Evolutionary conservation across 2,113 vertebrate genomes (phyloP).

Genomic region (Forbesichthys agassizii): DNA sequence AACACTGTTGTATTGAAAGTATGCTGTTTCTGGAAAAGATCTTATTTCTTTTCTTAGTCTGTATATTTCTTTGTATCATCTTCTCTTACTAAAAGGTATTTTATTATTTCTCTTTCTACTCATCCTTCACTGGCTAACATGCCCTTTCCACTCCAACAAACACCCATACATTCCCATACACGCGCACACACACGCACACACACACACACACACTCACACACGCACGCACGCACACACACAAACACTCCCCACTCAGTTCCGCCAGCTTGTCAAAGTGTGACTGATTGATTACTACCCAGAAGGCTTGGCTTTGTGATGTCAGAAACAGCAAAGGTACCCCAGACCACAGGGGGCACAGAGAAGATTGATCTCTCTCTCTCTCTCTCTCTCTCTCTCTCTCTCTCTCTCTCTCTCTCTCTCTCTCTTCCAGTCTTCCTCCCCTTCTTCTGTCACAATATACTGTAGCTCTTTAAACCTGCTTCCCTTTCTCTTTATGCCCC

Average conservation of each 20-base stretch:
- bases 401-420: slow-evolving; percentile 13
- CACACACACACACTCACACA: slow-evolving; percentile 8
- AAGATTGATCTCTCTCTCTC: slow-evolving; percentile 60
- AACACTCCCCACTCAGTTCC: slow-evolving; percentile 51
- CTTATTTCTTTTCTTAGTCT: not conserved
- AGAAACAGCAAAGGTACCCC: slow-evolving; percentile 70
- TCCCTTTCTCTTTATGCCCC: too few relatives aligned
- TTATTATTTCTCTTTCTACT: slow-evolving; percentile 46
- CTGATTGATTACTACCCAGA: slow-evolving; percentile 76
- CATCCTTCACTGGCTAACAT: slow-evolving; percentile 50
- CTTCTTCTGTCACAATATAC: not conserved
- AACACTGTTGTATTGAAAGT: too few relatives aligned
- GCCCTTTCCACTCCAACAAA: slow-evolving; percentile 28
- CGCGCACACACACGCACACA: not conserved
- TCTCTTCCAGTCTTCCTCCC: not conserved
- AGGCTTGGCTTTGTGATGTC: slow-evolving; percentile 72
- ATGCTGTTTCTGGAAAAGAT: too few relatives aligned
- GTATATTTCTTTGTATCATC: not conserved
- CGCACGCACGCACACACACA: slow-evolving; percentile 14
- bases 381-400: slow-evolving; percentile 10
- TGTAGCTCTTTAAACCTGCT: too few relatives aligned
- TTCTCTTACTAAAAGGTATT: not conserved
- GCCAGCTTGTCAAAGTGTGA: slow-evolving; percentile 65
- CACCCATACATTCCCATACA: slow-evolving; percentile 22
- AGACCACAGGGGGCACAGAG: slow-evolving; percentile 55